A percentile compares a stretch with the other conserved stretches of the same genome.
Conservation (phyloP, 35 echinoderm and acorn worm species). For the Eucidaris tribuloides region DNA sequence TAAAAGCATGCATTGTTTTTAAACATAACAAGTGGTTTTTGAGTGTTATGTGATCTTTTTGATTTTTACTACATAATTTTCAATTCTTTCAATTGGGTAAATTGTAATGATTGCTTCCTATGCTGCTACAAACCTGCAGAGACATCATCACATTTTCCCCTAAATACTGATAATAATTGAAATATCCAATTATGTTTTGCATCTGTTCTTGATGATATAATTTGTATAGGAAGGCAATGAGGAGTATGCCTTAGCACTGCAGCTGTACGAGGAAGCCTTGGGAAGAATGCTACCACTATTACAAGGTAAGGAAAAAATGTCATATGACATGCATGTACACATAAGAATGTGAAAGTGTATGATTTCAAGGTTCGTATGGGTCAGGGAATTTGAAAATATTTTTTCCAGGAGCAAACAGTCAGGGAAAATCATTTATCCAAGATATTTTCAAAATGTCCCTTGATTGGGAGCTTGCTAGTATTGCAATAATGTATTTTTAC, state of each 20-base stretch:
- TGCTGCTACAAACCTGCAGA: background rate
- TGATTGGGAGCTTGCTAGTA: background rate
- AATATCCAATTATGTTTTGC: background rate
- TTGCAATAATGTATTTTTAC: background rate
- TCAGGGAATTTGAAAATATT: background rate
- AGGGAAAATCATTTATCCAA: background rate
- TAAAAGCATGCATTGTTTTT: too few species aligned
- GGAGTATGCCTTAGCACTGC: constrained; percentile 38
- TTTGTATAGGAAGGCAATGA: constrained; percentile 33
- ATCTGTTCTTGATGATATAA: background rate
- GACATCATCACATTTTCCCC: background rate
- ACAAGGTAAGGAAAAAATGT: background rate
- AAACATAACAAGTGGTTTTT: too few species aligned
- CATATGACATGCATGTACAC: background rate
- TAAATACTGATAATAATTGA: background rate
- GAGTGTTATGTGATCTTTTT: too few species aligned
- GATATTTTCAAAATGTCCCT: background rate
- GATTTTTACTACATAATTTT: background rate
- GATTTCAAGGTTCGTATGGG: background rate
- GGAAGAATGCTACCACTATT: constrained; percentile 20
- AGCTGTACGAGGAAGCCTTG: constrained; percentile 39
- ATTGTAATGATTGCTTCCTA: background rate
- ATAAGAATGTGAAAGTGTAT: background rate
- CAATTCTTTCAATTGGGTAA: background rate
- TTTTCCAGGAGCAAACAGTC: background rate